Evolutionary conservation across 2,113 vertebrate species (phyloP).

Genomic region (Dendropsophus ebraccatus): DNA sequence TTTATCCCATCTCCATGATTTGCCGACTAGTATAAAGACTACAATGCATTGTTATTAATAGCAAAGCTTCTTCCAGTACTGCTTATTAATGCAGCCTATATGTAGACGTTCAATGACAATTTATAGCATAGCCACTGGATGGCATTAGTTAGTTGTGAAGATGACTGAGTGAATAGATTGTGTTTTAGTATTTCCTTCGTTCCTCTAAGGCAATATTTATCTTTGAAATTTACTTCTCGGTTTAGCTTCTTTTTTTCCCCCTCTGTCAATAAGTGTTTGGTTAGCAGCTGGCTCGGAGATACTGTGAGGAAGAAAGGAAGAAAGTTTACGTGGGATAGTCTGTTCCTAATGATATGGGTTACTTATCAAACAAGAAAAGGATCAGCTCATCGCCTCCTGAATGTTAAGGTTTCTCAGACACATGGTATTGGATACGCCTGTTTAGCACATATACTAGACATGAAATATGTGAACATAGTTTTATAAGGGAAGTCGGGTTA

Average conservation of each 20-base stretch:
- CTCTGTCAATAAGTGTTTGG: background rate
- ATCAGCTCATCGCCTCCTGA: no score
- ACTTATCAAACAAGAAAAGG: background rate
- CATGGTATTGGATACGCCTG: background rate
- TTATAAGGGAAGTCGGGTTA: no score
- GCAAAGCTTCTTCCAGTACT: background rate
- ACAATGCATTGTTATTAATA: background rate
- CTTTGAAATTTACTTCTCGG: background rate
- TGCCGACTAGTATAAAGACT: background rate
- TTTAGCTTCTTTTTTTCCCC: no score
- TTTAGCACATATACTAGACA: background rate
- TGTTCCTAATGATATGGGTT: background rate
- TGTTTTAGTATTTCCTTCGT: background rate
- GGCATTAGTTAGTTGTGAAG: conserved; percentile 73
- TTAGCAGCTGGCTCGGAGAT: background rate
- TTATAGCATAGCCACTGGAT: conserved; percentile 71
- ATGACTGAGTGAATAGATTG: conserved; percentile 16
- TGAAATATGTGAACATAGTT: background rate
- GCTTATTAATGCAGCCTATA: background rate
- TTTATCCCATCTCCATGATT: background rate
- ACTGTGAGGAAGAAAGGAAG: background rate
- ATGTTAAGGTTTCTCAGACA: background rate
- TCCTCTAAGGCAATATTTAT: conserved; percentile 8
- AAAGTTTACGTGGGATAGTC: background rate
- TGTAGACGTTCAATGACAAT: conserved; percentile 35